Conservation (phyloP, 1,140 invertebrate species). For the Drosophila mayri region DNA sequence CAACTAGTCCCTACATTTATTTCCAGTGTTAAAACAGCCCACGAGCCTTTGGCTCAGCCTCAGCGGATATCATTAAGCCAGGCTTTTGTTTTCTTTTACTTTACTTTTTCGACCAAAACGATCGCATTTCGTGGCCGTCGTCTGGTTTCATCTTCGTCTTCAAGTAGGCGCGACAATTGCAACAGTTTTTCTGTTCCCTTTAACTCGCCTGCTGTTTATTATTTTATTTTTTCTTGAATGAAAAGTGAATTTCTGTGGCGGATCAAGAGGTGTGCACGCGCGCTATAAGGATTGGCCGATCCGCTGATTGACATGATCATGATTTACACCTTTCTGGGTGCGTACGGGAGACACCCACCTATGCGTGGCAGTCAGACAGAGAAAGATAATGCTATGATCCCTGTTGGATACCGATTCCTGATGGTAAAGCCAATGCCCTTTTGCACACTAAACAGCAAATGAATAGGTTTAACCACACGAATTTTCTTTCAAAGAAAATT, state of each 20-base stretch:
- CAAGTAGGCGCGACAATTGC: conserved; percentile 82
- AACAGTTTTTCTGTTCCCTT: conserved; percentile 62
- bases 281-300: conserved; percentile 62
- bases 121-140: conserved; percentile 42
- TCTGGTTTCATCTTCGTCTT: conserved; percentile 49
- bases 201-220: conserved; percentile 17
- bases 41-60: conserved; percentile 57
- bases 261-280: conserved; percentile 59
- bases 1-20: neutral
- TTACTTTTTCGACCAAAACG: conserved; percentile 45
- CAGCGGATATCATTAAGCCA: conserved; percentile 77
- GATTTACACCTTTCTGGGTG: conserved; percentile 84
- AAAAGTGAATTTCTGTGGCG: conserved; percentile 47
- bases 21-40: conserved; percentile 44
- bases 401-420: conserved; percentile 19
- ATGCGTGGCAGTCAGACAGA: conserved; percentile 6
- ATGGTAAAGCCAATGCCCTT: conserved; percentile 38
- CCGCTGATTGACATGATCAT: conserved; percentile 82
- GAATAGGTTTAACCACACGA: no score
- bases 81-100: conserved; percentile 69
- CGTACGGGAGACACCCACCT: conserved; percentile 77
- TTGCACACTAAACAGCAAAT: conserved; percentile 13
- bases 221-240: conserved; percentile 26
- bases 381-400: conserved; percentile 20
- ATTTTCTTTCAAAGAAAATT: no score